Base-by-base conservation (phyloP, 92 coral and sea anemone species). In the Chrysogorgia sp. region DNA sequence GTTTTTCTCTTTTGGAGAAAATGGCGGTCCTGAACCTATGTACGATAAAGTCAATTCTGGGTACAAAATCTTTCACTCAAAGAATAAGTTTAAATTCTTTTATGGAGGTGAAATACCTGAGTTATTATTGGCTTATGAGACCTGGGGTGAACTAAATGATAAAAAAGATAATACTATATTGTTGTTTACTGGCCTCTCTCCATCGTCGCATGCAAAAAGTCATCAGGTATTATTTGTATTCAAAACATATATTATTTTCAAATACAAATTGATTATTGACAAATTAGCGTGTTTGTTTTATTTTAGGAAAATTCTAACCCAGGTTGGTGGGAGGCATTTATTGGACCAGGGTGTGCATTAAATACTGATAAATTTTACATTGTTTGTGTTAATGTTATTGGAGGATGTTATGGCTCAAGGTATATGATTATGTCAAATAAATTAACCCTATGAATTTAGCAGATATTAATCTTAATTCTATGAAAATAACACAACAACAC, bases 381-480 rank as follows among this genome's bases (percentile, higher is more conserved):
- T 40, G 68, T 93, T 77, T 91, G 96, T 77, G 78, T 86, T 55
- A 93, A 93, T 80, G 90, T 84, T 12, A 55, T 93, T 64, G 97
- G 97, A 28, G 97, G 97, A 58, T 93, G 97, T 72, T 93, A 93
- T 85, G 97, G 97, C 10, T 81, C 97, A 88, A 93, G 97, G 97
- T 91, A 74, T 19, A 32, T 10, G 45, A 8, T 24, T 15, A 35
- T n/a, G 29, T 43, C 3, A 25, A n/a, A n/a, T n/a, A n/a, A n/a
- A n/a, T n/a, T n/a, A 52, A 10, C 4, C 58, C 19, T 3, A 52
- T 26, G 58, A 21, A 52, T 26, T 2, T 19, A 3, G 22, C 5
- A 4, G 22, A 19, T 2, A 19, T 10, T 52, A 3, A n/a, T n/a
- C n/a, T n/a, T n/a, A n/a, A n/a, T n/a, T n/a, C n/a, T n/a, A n/a